These are phyloP conservation scores for Sitta carolinensis DNA, from an alignment of 2,797 vertebrate genomes.

Conservation along the genomic window DNA sequence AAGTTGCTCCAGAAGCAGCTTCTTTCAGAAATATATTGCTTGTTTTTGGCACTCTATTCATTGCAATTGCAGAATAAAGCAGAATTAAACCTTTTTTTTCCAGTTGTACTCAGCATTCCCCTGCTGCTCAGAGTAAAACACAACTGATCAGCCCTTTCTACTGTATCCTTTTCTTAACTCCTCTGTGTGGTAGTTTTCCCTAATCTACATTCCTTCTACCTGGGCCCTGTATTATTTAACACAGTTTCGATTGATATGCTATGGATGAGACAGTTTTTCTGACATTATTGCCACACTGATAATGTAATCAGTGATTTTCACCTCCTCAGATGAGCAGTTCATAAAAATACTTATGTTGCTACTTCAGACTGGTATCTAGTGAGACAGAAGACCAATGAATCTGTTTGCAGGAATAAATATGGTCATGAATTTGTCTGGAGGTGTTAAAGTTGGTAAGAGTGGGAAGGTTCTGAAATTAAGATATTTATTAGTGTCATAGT, in stretches of 20 bases:
- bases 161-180: neutral
- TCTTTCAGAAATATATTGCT: neutral
- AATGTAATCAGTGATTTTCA: neutral
- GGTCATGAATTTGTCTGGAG: neutral
- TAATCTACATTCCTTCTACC: neutral
- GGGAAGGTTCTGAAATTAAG: neutral
- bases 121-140: neutral
- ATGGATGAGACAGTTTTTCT: neutral
- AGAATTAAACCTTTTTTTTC: neutral
- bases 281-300: neutral
- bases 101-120: neutral
- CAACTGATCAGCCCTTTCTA: neutral
- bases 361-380: neutral
- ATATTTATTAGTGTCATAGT: too few species aligned
- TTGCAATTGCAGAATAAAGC: neutral
- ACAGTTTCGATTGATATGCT: neutral
- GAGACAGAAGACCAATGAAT: neutral
- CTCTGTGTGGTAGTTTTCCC: neutral
- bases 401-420: neutral
- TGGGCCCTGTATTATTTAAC: neutral
- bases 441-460: neutral
- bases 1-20: neutral
- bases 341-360: neutral
- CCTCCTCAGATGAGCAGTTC: neutral
- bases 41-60: neutral